These are phyloP conservation scores for Drosophila anomalipes DNA, from an alignment of 2,888 invertebrate genomes.

Conservation along the genomic window DNA sequence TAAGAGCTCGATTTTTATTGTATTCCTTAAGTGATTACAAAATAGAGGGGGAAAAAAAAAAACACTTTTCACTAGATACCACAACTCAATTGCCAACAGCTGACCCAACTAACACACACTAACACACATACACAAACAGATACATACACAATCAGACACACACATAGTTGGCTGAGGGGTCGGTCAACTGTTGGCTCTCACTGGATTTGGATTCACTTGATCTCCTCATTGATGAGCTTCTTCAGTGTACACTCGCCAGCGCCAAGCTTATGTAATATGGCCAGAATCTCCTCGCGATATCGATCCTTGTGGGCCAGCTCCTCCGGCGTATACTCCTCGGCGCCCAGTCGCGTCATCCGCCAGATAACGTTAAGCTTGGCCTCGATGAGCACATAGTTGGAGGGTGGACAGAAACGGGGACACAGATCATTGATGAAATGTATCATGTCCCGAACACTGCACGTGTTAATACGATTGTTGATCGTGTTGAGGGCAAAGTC, in stretches of 20 bases:
- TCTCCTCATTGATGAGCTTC: constrained; percentile 83
- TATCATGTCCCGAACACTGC: constrained; percentile 83
- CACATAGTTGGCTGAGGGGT: constrained; percentile 7
- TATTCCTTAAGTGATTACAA: constrained; percentile 52
- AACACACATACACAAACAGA: constrained; percentile 11
- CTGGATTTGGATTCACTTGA: constrained; percentile 68
- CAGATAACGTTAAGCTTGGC: constrained; percentile 85
- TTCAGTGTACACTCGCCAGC: constrained; percentile 85
- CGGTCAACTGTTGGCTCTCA: constrained; percentile 36
- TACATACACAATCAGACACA: constrained; percentile 14
- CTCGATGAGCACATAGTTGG: constrained; percentile 84
- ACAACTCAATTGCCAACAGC: constrained; percentile 22
- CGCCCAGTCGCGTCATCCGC: constrained; percentile 81
- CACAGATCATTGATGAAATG: constrained; percentile 84
- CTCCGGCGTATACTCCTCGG: constrained; percentile 78
- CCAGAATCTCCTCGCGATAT: constrained; percentile 84
- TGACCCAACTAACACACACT: constrained; percentile 18
- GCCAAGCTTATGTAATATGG: constrained; percentile 82
- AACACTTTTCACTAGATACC: constrained; percentile 33
- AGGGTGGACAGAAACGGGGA: constrained; percentile 83
- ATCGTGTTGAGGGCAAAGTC: constrained; percentile 84
- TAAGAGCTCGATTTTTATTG: constrained; percentile 55
- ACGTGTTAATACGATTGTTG: constrained; percentile 83
- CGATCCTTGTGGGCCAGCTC: constrained; percentile 81
- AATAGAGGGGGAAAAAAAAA: constrained; percentile 31